Evolutionary conservation across 2,888 invertebrate species (phyloP).

Genomic region (Apodemia mormo): DNA sequence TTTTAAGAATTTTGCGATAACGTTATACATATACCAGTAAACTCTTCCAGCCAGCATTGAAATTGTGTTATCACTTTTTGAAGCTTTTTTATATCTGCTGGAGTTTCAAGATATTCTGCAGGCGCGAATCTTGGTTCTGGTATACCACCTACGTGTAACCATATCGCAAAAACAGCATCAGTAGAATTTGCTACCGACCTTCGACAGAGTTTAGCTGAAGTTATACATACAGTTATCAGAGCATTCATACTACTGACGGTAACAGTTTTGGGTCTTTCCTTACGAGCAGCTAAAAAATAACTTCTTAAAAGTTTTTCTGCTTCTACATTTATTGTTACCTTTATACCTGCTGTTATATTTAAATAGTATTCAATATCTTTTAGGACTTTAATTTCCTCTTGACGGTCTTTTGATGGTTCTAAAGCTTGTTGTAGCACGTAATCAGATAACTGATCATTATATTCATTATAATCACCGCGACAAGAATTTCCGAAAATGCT

Average conservation of each 20-base stretch:
- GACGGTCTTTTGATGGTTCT: slow-evolving; percentile 42
- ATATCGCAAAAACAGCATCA: slow-evolving; percentile 70
- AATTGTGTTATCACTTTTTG: slow-evolving; percentile 59
- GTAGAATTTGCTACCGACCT: slow-evolving; percentile 54
- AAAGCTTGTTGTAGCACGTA: slow-evolving; percentile 54
- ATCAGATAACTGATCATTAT: slow-evolving; percentile 60
- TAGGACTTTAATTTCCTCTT: slow-evolving; percentile 53
- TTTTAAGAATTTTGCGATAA: slow-evolving; percentile 1
- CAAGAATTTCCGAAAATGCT: slow-evolving; percentile 64
- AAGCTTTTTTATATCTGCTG: slow-evolving; percentile 55
- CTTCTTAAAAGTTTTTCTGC: slow-evolving; percentile 56
- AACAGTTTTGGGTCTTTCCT: slow-evolving; percentile 55
- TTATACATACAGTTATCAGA: slow-evolving; percentile 55
- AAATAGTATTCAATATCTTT: slow-evolving; percentile 56
- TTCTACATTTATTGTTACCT: slow-evolving; percentile 50
- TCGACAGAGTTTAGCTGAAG: slow-evolving; percentile 65
- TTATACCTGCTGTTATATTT: slow-evolving; percentile 57
- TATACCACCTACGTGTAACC: slow-evolving; percentile 66
- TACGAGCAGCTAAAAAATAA: slow-evolving; percentile 68
- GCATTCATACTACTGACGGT: slow-evolving; percentile 59
- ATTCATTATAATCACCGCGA: slow-evolving; percentile 61
- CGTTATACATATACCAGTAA: slow-evolving; percentile 44
- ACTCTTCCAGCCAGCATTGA: slow-evolving; percentile 64
- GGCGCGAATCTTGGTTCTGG: slow-evolving; percentile 68
- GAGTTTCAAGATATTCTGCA: slow-evolving; percentile 65